Evolutionary conservation across 2,113 vertebrate species (phyloP).

Genomic region (Cercocebus atys): DNA sequence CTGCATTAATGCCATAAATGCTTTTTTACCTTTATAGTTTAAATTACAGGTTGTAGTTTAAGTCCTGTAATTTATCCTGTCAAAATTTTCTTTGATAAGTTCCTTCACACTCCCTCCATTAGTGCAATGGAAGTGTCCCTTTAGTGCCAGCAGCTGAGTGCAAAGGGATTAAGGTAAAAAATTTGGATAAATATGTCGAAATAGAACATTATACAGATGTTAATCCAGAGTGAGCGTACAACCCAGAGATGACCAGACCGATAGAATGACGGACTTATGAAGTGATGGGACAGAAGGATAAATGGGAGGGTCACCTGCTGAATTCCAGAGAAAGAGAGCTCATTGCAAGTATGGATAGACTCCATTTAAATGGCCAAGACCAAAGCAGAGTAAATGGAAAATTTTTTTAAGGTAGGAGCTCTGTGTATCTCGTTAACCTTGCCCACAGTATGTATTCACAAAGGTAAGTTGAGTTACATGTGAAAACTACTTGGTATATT

Average conservation of each 20-base stretch:
- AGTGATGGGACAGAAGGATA: not conserved
- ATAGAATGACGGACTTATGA: not conserved
- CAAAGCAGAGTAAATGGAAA: not conserved
- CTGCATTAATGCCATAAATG: not conserved
- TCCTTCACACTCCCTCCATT: not conserved
- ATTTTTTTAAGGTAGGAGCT: not conserved
- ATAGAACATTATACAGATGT: not conserved
- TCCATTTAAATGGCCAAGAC: not conserved
- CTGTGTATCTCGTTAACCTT: not conserved
- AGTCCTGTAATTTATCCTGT: not conserved
- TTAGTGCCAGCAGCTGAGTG: not conserved
- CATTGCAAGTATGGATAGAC: not conserved
- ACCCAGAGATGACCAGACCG: not conserved
- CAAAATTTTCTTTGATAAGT: not conserved
- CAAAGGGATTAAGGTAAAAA: not conserved
- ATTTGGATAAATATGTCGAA: not conserved
- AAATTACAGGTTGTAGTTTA: not conserved
- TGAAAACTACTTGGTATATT: not conserved
- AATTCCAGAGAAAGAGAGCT: not conserved
- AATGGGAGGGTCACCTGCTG: not conserved
- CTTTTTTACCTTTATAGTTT: not conserved
- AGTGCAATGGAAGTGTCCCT: not conserved
- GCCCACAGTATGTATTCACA: not conserved
- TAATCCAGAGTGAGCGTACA: not conserved
- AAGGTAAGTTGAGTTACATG: not conserved